phyloP scores from a whole-genome alignment of 2,888 invertebrate species.

The Nomada hirtipes region DNA sequence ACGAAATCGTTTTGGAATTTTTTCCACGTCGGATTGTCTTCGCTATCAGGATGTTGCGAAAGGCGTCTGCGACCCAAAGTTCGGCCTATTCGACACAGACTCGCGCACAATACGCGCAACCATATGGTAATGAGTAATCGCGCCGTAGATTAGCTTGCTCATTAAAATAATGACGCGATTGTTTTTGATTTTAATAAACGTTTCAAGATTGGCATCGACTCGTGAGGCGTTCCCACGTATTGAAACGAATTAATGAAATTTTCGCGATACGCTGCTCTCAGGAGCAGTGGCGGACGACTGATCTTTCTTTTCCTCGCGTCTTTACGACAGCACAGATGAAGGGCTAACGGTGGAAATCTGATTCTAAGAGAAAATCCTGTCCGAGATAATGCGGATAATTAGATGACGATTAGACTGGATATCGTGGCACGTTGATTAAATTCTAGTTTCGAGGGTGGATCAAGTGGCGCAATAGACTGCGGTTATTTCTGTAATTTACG shows the following conservation, averaged over 20 bases:
- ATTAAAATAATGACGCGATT: not conserved
- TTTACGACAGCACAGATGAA: not conserved
- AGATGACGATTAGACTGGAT: conserved; percentile 29
- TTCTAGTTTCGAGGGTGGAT: conserved; percentile 18
- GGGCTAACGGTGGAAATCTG: not conserved
- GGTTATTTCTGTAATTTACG: conserved; percentile 28
- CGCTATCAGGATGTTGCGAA: not conserved
- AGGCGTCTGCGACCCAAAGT: not conserved
- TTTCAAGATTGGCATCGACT: not conserved
- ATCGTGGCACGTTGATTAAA: conserved; percentile 9
- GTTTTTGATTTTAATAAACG: conserved; percentile 27
- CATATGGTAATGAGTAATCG: conserved; percentile 26
- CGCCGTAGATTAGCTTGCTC: not conserved
- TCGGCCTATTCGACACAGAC: not conserved
- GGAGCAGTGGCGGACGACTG: conserved; percentile 22
- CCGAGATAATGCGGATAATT: conserved; percentile 43
- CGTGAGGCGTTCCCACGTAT: conserved; percentile 8
- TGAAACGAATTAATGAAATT: conserved; percentile 11
- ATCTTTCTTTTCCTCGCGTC: conserved; percentile 24
- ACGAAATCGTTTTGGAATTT: conserved; percentile 1
- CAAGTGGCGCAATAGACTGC: conserved; percentile 35
- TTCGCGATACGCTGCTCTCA: conserved; percentile 9
- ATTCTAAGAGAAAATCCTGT: not conserved
- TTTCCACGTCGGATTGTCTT: not conserved
- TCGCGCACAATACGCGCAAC: conserved; percentile 8